Evolutionary conservation across 2,888 invertebrate genomes (phyloP), one percentile per base, ranked within the genome.

Genomic region (Caenorhabditis angaria): DNA sequence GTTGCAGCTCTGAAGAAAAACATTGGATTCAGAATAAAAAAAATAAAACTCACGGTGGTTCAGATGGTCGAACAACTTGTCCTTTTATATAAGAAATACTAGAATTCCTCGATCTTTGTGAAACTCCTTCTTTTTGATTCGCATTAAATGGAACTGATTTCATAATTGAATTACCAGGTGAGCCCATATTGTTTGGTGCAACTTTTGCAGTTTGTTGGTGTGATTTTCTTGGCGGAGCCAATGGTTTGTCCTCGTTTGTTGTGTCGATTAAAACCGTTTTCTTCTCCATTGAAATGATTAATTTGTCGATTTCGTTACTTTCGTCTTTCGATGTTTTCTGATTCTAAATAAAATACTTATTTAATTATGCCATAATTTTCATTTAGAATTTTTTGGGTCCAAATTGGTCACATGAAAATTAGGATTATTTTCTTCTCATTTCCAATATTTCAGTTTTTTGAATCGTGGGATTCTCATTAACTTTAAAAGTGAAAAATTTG

Each of bases 31-130:
- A 12, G 12, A 4, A 27, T 8, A 32, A 24, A 24, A 12, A 20
- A n/a, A 28, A 20, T 47, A 24, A 54, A 67, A 75, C 82, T 64
- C 22, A 82, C 82, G 70, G 64, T 24, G 75, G 74, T 10, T 71
- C 65, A 14, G 76, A 67, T 28, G 81, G 77, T 48, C 77, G 67
- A 20, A 81, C 82, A 32, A 80, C 59, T 59, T 82, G 82, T 41
- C 84, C 84, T 41, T 70, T 77, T 51, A 59, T 65, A 64, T 79
- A 79, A 20, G 58, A 51, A 28, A 65, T 61, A 5, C 57, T 59
- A 14, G 65, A 51, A 0, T 28, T 41, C 14, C 67, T 50, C n/a
- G 63, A 47, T 55, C 25, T 35, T 25, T 10, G 41, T 2, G 22
- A 10, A 22, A 56, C 32, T 28, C 27, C 2, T n/a, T 51, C 25